Evolutionary conservation across 1,140 invertebrate genomes (phyloP).

Genomic region (Macrocentrus cingulum): DNA sequence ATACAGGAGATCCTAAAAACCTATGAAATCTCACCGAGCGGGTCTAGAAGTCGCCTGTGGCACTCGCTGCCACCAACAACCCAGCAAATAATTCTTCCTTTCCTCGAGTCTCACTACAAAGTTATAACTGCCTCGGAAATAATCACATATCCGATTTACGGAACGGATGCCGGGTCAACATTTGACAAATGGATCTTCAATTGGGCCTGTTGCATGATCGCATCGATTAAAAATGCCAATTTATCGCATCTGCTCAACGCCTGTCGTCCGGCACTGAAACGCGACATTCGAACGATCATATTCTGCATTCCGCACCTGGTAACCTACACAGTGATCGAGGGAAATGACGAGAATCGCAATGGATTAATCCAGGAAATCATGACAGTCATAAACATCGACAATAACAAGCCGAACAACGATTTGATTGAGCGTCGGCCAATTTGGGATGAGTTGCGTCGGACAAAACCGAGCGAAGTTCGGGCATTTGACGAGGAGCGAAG

Average conservation of each 20-base stretch:
- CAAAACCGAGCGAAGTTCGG: conserved; percentile 29
- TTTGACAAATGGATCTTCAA: conserved; percentile 75
- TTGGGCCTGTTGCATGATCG: conserved; percentile 58
- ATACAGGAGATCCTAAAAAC: conserved; percentile 74
- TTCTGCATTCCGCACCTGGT: conserved; percentile 74
- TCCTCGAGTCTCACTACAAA: conserved; percentile 65
- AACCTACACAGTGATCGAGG: conserved; percentile 43
- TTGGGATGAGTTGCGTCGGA: conserved; percentile 31
- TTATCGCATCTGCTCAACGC: conserved; percentile 60
- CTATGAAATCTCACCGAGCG: conserved; percentile 68
- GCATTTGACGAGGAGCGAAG: conserved; percentile 51
- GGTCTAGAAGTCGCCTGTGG: conserved; percentile 66
- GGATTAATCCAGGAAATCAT: conserved; percentile 50
- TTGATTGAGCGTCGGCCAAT: conserved; percentile 43
- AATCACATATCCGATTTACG: conserved; percentile 50
- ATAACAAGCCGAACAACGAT: conserved; percentile 43
- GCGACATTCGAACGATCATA: conserved; percentile 68
- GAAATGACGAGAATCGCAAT: conserved; percentile 30
- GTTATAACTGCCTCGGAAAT: conserved; percentile 34
- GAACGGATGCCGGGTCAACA: conserved; percentile 64
- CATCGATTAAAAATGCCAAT: conserved; percentile 33
- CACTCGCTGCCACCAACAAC: conserved; percentile 66
- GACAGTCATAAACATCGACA: conserved; percentile 44
- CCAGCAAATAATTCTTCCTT: conserved; percentile 71
- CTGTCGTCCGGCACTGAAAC: conserved; percentile 70